Percentiles rank a stretch among this genome's conserved stretches.
phyloP scores from a whole-genome alignment of 2,888 invertebrate species.

The Diarsia mendica region DNA sequence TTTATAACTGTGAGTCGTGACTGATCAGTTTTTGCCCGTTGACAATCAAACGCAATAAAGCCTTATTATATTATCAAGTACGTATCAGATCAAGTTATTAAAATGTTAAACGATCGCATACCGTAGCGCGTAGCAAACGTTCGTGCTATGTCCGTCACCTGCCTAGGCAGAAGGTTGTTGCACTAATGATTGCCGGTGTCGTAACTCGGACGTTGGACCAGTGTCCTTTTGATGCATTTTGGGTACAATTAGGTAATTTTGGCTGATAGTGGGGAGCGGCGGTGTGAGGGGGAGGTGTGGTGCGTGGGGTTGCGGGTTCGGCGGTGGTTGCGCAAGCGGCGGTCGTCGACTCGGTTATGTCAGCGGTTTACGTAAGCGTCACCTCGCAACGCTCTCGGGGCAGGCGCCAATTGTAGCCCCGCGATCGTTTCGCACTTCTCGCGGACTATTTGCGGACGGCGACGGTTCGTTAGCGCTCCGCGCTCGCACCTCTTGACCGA shows the following conservation, averaged over 20 bases:
- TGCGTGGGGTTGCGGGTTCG: slow-evolving; percentile 88
- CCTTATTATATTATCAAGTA: slow-evolving; percentile 55
- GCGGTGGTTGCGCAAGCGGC: slow-evolving; percentile 87
- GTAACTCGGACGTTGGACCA: slow-evolving; percentile 83
- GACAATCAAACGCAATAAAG: slow-evolving; percentile 53
- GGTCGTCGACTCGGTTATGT: slow-evolving; percentile 90
- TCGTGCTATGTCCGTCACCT: slow-evolving; percentile 76
- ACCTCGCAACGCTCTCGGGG: slow-evolving; percentile 87
- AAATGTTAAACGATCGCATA: slow-evolving; percentile 77
- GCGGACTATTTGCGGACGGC: slow-evolving; percentile 85
- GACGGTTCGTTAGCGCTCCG: slow-evolving; percentile 81
- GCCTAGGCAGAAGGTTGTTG: slow-evolving; percentile 84
- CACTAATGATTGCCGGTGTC: slow-evolving; percentile 83
- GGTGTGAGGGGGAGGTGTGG: slow-evolving; percentile 78
- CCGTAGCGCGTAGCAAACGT: slow-evolving; percentile 70
- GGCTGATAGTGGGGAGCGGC: slow-evolving; percentile 76
- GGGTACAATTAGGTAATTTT: slow-evolving; percentile 88
- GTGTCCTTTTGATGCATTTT: slow-evolving; percentile 88
- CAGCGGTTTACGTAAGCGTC: slow-evolving; percentile 89
- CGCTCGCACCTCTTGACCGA: slow-evolving; percentile 72
- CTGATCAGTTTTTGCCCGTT: slow-evolving; percentile 28
- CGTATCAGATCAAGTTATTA: slow-evolving; percentile 73
- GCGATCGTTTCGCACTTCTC: slow-evolving; percentile 87
- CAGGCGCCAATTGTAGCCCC: slow-evolving; percentile 84
- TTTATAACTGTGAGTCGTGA: slow-evolving; percentile 53